Base-by-base conservation (phyloP, 2,113 vertebrate species). In the Brachypteracias leptosomus region DNA sequence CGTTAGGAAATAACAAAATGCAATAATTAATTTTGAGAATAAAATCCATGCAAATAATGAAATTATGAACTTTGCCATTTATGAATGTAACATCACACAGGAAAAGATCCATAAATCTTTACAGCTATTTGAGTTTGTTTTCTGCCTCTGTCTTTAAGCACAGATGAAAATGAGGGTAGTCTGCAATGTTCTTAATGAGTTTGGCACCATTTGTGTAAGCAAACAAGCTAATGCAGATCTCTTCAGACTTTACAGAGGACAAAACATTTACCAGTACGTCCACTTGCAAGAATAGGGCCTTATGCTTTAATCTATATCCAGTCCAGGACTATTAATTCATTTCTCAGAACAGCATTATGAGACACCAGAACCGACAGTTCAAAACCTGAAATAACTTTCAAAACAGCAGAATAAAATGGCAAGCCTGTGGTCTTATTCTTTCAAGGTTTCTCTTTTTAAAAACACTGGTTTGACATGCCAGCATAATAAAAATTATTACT, bases 351-450 rank as follows among this genome's bases (percentile, higher is more conserved):
- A 47, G 31, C 18, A 59, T 19, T n/a, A 57, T 5, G 13, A 75
- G 61, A 83, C 73, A 18, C 11, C 16, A 88, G 42, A 88, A 63
- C 7, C 44, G 35, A 38, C 33, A 78, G 75, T 52, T 78, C 47
- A 87, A 87, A 83, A 68, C 44, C 33, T 63, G 40, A 80, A 58
- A 28, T 40, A 95, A 90, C 46, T 93, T 89, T 33, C 26, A 71
- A 77, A 90, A 49, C 16, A 58, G 28, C 9, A 38, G 29, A 81
- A 85, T 7, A 71, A 70, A 93, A 85, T 63, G 11, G 16, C 31
- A 67, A 74, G 18, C 21, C 42, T 75, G 6, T 12, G 10, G n/a
- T 10, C 9, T 83, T 49, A n/a, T 25, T 81, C 28, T 66, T 83
- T 36, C 11, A 77, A 22, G 15, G 51, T 52, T 55, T 87, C 28